A percentile compares a stretch with the other conserved stretches of the same genome.
These are phyloP conservation scores for Drosophila fungiperda DNA, from an alignment of 2,888 invertebrate genomes.

Conservation along the genomic window DNA sequence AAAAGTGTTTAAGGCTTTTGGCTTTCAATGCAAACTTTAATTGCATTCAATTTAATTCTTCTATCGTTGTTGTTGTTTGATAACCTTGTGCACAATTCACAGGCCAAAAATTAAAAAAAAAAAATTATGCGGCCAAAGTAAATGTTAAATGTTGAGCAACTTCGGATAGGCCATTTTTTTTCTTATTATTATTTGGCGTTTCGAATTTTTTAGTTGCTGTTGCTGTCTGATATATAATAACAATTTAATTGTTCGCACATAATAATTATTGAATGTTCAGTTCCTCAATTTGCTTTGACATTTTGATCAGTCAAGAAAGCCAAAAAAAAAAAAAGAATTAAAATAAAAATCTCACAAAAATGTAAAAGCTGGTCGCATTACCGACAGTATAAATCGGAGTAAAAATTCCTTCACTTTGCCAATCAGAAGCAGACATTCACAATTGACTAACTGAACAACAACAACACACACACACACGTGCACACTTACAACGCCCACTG, in stretches of 20 bases:
- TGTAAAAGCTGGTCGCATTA: slow-evolving; percentile 58
- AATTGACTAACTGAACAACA: slow-evolving; percentile 33
- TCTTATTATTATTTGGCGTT: slow-evolving; percentile 26
- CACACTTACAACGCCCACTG: slow-evolving; percentile 47
- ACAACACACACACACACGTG: slow-evolving; percentile 10
- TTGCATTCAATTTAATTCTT: slow-evolving; percentile 72
- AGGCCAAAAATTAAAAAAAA: slow-evolving; percentile 48
- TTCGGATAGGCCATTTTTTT: slow-evolving; percentile 53
- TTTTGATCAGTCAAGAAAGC: slow-evolving; percentile 40
- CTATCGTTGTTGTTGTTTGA: slow-evolving; percentile 52
- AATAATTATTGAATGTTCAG: slow-evolving; percentile 26
- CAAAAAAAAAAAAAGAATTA: slow-evolving; percentile 14
- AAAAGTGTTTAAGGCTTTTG: slow-evolving; percentile 48
- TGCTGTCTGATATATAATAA: slow-evolving; percentile 33
- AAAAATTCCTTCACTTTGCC: slow-evolving; percentile 73
- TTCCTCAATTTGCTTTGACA: slow-evolving; percentile 63
- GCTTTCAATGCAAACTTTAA: slow-evolving; percentile 80
- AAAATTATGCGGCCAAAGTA: slow-evolving; percentile 67
- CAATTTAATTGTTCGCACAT: slow-evolving; percentile 25
- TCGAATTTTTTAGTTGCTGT: slow-evolving; percentile 23
- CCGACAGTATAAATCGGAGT: slow-evolving; percentile 23
- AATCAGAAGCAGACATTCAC: slow-evolving; percentile 48
- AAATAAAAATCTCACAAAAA: slow-evolving; percentile 6
- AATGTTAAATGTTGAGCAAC: slow-evolving; percentile 77
- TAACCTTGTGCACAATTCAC: slow-evolving; percentile 81